phyloP scores from a whole-genome alignment of 2,797 vertebrate species.

The Tapera naevia region DNA sequence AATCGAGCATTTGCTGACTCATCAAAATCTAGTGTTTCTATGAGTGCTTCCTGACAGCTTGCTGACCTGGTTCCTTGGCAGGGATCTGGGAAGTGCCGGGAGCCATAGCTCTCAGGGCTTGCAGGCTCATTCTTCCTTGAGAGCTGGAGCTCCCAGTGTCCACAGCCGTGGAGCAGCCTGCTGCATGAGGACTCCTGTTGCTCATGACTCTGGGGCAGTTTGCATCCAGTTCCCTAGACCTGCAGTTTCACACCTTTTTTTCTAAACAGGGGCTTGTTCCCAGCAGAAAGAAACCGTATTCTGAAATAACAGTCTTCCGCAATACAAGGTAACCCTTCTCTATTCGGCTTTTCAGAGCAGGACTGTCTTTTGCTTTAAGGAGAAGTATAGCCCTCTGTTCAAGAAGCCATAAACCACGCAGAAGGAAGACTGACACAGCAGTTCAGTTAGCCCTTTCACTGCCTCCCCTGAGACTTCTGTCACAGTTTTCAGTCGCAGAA shows the following conservation, averaged over 20 bases:
- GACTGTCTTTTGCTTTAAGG: neutral
- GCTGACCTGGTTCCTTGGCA: slow-evolving; percentile 56
- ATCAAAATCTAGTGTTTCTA: slow-evolving; percentile 34
- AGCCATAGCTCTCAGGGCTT: slow-evolving; percentile 34
- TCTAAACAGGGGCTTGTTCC: neutral
- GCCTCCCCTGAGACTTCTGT: neutral
- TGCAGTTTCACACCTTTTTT: neutral
- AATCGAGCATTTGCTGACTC: slow-evolving; percentile 48
- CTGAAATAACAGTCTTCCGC: neutral
- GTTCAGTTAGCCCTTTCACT: neutral
- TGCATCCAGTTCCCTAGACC: neutral
- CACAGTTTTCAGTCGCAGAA: neutral
- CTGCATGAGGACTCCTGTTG: neutral
- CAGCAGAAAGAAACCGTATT: neutral
- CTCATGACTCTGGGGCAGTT: neutral
- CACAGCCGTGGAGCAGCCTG: slow-evolving; percentile 17
- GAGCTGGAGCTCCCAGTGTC: neutral
- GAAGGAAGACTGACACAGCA: neutral
- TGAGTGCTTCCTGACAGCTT: slow-evolving; percentile 57
- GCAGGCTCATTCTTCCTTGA: slow-evolving; percentile 2
- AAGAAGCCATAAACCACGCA: neutral
- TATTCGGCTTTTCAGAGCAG: neutral
- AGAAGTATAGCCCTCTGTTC: neutral
- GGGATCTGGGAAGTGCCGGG: slow-evolving; percentile 46
- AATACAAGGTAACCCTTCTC: neutral